Evolutionary conservation across 2,888 invertebrate species (phyloP).

Genomic region (Apamea anceps): DNA sequence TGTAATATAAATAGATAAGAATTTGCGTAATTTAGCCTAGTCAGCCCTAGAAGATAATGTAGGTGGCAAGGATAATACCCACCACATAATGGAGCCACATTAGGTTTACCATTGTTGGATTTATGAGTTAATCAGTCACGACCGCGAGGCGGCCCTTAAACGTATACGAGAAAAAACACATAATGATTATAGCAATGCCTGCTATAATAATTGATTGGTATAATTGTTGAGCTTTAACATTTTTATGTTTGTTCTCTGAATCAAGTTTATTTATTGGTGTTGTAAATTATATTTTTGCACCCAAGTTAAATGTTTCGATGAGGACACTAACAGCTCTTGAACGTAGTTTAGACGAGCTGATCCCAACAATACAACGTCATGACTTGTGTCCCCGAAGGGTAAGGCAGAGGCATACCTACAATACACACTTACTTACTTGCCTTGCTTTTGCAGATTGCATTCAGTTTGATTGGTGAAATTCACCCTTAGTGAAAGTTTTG

Average conservation of each 20-base stretch:
- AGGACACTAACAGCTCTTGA: no score
- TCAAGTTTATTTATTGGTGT: conserved; percentile 23
- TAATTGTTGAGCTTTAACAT: conserved; percentile 45
- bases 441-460: neutral
- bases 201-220: conserved; percentile 47
- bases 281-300: conserved; percentile 40
- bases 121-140: conserved; percentile 82
- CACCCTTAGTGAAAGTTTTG: no score
- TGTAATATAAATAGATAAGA: neutral
- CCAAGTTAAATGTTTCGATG: neutral
- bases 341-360: no score
- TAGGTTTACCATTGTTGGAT: conserved; percentile 79
- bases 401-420: no score
- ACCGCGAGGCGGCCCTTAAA: conserved; percentile 68
- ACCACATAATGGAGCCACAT: conserved; percentile 79
- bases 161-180: conserved; percentile 66
- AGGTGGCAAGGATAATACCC: conserved; percentile 84
- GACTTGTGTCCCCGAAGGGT: no score
- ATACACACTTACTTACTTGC: no score
- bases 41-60: conserved; percentile 78
- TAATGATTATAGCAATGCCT: conserved; percentile 47
- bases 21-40: conserved; percentile 33
- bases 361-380: no score
- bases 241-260: conserved; percentile 29
- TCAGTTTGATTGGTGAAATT: neutral